Base-by-base conservation (phyloP, 2,888 invertebrate genomes). In the Strigamia transsilvanica region DNA sequence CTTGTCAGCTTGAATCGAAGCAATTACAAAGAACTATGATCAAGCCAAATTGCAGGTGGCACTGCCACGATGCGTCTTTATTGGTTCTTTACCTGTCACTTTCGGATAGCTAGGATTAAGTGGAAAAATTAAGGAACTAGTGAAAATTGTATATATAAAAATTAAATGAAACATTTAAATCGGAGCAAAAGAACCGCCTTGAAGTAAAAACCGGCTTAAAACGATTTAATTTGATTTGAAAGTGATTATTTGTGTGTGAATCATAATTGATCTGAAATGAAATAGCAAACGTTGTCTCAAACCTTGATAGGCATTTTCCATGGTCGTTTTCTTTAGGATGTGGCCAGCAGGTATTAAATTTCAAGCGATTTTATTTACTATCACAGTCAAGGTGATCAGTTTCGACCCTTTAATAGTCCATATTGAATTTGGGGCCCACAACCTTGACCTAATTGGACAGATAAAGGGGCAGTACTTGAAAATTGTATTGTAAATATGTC, bases 281-380 rank as follows among this genome's bases (percentile, higher is more conserved):
- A 46, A 46, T n/a, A 46, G 15, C 46, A 46, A n/a, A 15, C 5
- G 46, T 2, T 46, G 21, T 56, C 21, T 21, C n/a, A 38, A 18
- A 18, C 56, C 56, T 56, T 56, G 56, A 18, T 56, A 18, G 56
- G 15, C n/a, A 4, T 56, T 56, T 56, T 56, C 56, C 56, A 56
- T 56, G 56, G 56, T 56, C 56, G 56, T 56, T 56, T 56, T 18
- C 56, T 56, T 21, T 56, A 18, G 56, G 56, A 56, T 56, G 56
- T 56, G 56, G 56, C 56, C 56, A 56, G 1, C 21, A 18, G 56
- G 56, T 18, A 56, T 56, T 56, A 56, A 21, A 18, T 56, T 56
- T 18, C 18, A 18, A 38, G 7, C 18, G 56, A 1, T 56, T 56
- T 56, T 56, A 56, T 56, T 56, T 56, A 18, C 21, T 18, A 56